Evolutionary conservation across 2,888 invertebrate genomes (phyloP), one percentile per base, ranked within the genome.

Genomic region (Deroplatys truncata): DNA sequence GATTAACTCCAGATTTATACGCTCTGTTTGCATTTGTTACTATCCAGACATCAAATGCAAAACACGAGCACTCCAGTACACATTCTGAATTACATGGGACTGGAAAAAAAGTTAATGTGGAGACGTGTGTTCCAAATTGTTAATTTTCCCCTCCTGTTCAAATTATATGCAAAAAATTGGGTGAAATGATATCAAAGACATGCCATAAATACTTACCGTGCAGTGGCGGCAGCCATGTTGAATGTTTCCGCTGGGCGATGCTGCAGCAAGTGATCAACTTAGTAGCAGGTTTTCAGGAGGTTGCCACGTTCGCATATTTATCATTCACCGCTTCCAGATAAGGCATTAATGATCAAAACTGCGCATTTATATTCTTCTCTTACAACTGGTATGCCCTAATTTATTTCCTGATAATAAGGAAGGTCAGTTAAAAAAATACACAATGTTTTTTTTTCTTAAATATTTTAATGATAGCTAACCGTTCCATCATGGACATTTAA

Each of bases 401-500:
- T 5, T 7, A 20, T 1, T 2, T 20, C 7, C 25, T 72, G 20
- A 9, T 72, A 72, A 72, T 72, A 72, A 16, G 56, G 56, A 25
- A 72, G 25, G 56, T 72, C 56, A 25, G 25, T 72, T 43, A 43
- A 43, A 72, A 72, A 72, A 72, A 49, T 16, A 82, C 72, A 85
- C 72, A 89, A 43, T 16, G 25, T 85, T 28, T 43, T 85, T 35
- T 28, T 89, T 89, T 43, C 83, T 85, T 85, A 89, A 89, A 84
- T 89, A 72, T 85, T 89, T 88, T 87, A 89, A 89, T 87, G 83
- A 88, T 89, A n/a, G 35, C 29, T 86, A 88, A 88, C 90, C 84
- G 85, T 85, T 88, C 90, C 85, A 85, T 28, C 84, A 88, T 85
- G 90, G 83, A 90, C 90, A 90, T 82, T n/a, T 85, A 86, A 82